These are phyloP conservation scores for Squalus acanthias DNA, from an alignment of 2,797 vertebrate genomes.

Conservation along the genomic window DNA sequence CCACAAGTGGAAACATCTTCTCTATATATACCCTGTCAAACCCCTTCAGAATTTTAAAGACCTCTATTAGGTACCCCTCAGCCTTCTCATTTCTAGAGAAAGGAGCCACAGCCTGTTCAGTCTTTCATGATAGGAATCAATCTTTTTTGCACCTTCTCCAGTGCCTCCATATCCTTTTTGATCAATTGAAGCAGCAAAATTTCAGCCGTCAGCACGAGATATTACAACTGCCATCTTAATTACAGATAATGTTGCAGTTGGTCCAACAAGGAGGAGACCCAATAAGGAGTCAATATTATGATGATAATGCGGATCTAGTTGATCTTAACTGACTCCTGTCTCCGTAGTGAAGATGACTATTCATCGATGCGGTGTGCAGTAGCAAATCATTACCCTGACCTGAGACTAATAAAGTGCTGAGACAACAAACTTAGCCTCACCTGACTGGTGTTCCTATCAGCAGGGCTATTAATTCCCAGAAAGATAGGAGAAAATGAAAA, in stretches of 20 bases:
- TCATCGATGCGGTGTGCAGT: background rate
- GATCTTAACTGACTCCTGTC: background rate
- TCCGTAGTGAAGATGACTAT: background rate
- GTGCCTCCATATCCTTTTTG: background rate
- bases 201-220: background rate
- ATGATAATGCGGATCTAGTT: background rate
- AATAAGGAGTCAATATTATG: background rate
- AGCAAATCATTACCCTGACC: slow-evolving; percentile 32
- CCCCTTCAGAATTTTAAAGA: background rate
- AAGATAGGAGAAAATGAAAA: slow-evolving; percentile 63
- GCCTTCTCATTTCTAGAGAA: background rate
- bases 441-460: slow-evolving; percentile 56
- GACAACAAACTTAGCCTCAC: slow-evolving; percentile 68
- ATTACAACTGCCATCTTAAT: slow-evolving; percentile 12
- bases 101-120: background rate
- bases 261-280: background rate
- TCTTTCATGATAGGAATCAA: background rate
- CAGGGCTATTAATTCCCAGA: slow-evolving; percentile 68
- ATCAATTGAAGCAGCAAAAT: background rate
- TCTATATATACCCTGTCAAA: background rate
- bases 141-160: background rate
- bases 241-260: background rate
- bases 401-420: slow-evolving; percentile 62
- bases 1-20: background rate
- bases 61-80: background rate